phyloP scores from a whole-genome alignment of 1,140 invertebrate genomes.

The Lepidostoma basale region DNA sequence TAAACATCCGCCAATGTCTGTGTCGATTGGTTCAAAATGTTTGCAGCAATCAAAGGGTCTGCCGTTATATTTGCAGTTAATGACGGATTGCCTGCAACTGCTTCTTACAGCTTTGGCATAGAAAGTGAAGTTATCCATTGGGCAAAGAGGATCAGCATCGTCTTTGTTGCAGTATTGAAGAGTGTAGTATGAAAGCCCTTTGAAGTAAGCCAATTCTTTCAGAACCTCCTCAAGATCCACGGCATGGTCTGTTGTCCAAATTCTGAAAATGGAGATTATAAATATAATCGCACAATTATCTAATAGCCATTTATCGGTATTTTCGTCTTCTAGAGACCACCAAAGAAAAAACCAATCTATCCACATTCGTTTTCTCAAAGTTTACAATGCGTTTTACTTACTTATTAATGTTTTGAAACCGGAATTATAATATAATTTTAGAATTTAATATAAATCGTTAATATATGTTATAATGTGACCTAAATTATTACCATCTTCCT shows the following conservation, averaged over 20 bases:
- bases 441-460: no score
- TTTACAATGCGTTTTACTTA: no score
- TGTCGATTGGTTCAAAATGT: conserved; percentile 67
- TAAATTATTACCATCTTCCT: no score
- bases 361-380: no score
- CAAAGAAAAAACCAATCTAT: no score
- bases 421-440: no score
- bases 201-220: conserved; percentile 69
- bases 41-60: conserved; percentile 68
- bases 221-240: conserved; percentile 70
- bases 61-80: conserved; percentile 67
- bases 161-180: conserved; percentile 62
- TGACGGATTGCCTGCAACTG: conserved; percentile 62
- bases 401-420: no score
- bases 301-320: no score
- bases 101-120: conserved; percentile 64
- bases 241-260: conserved; percentile 68
- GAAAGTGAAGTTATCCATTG: conserved; percentile 61
- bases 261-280: conserved; percentile 52
- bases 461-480: no score
- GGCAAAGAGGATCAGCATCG: conserved; percentile 51
- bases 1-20: conserved; percentile 70
- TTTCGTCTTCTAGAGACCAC: no score
- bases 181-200: conserved; percentile 66
- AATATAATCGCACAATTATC: no score